These are phyloP conservation scores for Moxostoma hubbsi DNA, from an alignment of 2,797 vertebrate genomes.

Conservation along the genomic window DNA sequence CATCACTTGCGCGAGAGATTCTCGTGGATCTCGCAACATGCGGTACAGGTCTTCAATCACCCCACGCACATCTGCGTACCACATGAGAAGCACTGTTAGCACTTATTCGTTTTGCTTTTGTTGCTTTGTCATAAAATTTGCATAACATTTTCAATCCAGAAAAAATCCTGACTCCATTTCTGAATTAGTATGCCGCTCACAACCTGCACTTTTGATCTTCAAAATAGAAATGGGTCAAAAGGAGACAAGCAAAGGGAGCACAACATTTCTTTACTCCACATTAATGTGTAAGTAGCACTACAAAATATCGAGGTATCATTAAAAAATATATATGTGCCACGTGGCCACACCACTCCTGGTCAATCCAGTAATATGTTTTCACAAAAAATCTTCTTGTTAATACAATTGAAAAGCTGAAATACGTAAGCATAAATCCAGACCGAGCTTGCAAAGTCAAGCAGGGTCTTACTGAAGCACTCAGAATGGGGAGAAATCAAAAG, in stretches of 20 bases:
- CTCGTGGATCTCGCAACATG: too few relatives aligned
- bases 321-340: background rate
- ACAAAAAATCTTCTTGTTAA: constrained; percentile 17
- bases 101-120: background rate
- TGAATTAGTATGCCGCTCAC: constrained; percentile 25
- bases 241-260: background rate
- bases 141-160: too few relatives aligned
- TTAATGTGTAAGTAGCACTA: constrained; percentile 10
- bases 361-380: background rate
- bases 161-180: background rate
- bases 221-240: constrained; percentile 29
- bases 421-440: background rate
- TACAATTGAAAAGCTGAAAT: background rate
- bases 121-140: constrained; percentile 1
- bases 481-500: constrained; percentile 16
- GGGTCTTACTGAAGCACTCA: background rate
- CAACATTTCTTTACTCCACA: constrained; percentile 10
- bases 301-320: constrained; percentile 3
- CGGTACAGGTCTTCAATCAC: too few relatives aligned
- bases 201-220: constrained; percentile 22
- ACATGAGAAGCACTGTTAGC: background rate
- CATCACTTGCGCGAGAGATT: too few relatives aligned
- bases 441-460: constrained; percentile 21
- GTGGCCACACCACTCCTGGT: background rate
- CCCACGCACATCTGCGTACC: too few relatives aligned